Conservation (phyloP, 1,140 invertebrate species). For the Euglossa dilemma region DNA sequence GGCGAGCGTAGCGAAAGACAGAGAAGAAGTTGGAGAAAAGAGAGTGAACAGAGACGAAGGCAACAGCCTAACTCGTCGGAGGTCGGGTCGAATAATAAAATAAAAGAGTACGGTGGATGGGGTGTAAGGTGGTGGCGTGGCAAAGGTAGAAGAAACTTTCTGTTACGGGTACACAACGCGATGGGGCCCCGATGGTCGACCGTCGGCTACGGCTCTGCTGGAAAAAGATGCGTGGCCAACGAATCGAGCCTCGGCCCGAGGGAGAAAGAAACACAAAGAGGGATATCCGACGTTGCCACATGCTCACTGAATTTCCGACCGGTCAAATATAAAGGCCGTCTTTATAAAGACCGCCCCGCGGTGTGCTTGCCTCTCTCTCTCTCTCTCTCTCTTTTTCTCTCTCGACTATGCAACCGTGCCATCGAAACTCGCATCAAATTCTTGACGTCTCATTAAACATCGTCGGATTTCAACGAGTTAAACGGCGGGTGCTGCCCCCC, state of each 20-base stretch:
- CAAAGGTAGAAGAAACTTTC: conserved; percentile 70
- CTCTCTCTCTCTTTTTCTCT: too few relatives aligned
- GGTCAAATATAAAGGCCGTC: conserved; percentile 71
- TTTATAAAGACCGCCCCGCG: conserved; percentile 64
- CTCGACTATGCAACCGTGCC: conserved; percentile 41
- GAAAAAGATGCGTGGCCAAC: conserved; percentile 64
- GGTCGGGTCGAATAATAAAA: conserved; percentile 73
- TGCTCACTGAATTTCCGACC: conserved; percentile 74
- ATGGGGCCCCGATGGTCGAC: conserved; percentile 44
- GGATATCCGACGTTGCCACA: conserved; percentile 74
- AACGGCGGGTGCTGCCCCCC: conserved; percentile 27
- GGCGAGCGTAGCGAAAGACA: neutral
- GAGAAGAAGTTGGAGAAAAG: neutral
- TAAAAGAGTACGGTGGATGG: conserved; percentile 69
- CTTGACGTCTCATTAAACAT: conserved; percentile 71
- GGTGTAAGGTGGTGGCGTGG: conserved; percentile 71
- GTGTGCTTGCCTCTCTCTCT: neutral
- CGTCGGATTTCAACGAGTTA: conserved; percentile 64
- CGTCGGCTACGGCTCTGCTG: conserved; percentile 20
- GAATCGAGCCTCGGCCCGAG: conserved; percentile 55
- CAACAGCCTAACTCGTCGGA: conserved; percentile 69
- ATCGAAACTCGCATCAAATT: conserved; percentile 69
- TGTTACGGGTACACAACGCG: conserved; percentile 49
- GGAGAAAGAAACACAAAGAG: conserved; percentile 51
- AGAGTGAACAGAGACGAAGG: conserved; percentile 21